phyloP scores from a whole-genome alignment of 2,797 vertebrate species.

The Falco columbarius region DNA sequence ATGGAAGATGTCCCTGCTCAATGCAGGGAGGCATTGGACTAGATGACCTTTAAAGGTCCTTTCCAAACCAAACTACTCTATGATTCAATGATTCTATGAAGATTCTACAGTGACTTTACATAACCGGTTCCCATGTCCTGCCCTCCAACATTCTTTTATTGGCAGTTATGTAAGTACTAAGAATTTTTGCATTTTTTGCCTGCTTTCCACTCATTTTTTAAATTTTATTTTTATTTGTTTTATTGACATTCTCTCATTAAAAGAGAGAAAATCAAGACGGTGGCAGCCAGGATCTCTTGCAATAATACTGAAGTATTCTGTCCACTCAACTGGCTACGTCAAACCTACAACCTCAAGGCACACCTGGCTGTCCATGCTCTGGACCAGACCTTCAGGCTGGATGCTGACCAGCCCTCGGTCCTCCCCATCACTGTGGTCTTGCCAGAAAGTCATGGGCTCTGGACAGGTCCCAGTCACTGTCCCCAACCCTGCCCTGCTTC shows the following conservation, averaged over 20 bases:
- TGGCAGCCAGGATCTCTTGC: neutral
- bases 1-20: neutral
- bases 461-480: neutral
- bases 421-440: neutral
- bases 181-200: neutral
- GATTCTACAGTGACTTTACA: neutral
- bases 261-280: neutral
- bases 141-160: neutral
- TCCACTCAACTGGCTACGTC: neutral
- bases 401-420: neutral
- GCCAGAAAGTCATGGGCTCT: neutral
- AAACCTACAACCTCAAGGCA: fast-evolving
- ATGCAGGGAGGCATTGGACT: too few species aligned
- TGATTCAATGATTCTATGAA: neutral
- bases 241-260: neutral
- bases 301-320: neutral
- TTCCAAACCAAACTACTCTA: neutral
- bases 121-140: neutral
- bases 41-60: too few species aligned
- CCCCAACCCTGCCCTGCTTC: fast-evolving
- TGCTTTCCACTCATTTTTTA: neutral
- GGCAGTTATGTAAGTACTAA: neutral
- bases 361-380: neutral
- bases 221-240: neutral
- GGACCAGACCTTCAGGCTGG: neutral